phyloP scores from a whole-genome alignment of 37 sponge, comb jelly and placozoan genomes.

The Ephydatia muelleri region DNA sequence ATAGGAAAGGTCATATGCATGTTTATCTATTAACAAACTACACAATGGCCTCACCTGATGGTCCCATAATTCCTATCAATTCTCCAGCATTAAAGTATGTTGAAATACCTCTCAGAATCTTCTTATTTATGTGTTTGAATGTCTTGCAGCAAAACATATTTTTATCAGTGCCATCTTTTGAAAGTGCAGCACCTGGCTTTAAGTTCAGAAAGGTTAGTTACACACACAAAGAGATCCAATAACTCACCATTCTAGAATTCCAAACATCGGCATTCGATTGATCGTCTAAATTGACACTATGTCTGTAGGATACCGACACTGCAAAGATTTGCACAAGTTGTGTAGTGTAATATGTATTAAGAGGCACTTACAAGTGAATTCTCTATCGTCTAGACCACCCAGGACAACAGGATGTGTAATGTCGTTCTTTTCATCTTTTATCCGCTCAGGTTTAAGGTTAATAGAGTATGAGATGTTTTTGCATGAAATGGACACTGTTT shows the following conservation, averaged over 20 bases:
- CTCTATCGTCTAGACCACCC: neutral
- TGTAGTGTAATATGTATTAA: neutral
- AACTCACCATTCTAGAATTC: neutral
- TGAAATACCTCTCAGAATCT: slow-evolving; percentile 76
- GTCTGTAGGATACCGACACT: neutral
- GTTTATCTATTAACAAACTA: too few species aligned
- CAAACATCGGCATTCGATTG: neutral
- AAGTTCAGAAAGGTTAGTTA: neutral
- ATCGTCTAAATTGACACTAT: neutral
- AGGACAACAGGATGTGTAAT: neutral
- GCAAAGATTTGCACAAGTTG: neutral
- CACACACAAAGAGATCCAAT: too few species aligned
- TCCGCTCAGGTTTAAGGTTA: neutral
- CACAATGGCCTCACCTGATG: slow-evolving; percentile 83
- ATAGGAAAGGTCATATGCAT: too few species aligned
- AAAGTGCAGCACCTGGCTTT: neutral
- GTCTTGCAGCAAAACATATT: neutral
- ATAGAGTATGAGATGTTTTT: slow-evolving; percentile 21
- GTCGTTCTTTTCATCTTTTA: neutral
- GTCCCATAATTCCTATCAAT: slow-evolving; percentile 89
- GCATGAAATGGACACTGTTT: slow-evolving; percentile 14
- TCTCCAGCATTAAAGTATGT: slow-evolving; percentile 86
- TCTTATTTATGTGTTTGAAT: slow-evolving; percentile 4
- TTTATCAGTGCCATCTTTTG: neutral
- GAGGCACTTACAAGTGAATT: neutral